These are phyloP conservation scores for Idaea straminata DNA, from an alignment of 2,888 invertebrate species.

Conservation along the genomic window DNA sequence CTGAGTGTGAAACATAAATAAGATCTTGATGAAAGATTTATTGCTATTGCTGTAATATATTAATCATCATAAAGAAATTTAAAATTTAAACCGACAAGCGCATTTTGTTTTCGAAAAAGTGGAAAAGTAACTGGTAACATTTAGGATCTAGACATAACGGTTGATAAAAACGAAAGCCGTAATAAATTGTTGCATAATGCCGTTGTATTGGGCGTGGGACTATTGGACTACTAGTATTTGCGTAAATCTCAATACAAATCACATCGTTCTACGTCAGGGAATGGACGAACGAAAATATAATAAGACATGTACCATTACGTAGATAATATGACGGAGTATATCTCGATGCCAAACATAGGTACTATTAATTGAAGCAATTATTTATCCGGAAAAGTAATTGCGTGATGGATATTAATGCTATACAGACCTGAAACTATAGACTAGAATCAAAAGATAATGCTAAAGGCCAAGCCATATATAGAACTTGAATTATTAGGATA, in stretches of 20 bases:
- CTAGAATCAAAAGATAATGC: slow-evolving; percentile 3
- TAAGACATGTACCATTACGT: slow-evolving; percentile 7
- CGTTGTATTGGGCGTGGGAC: slow-evolving; percentile 10
- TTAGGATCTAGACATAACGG: not conserved
- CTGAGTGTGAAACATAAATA: not conserved
- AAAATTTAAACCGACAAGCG: not conserved
- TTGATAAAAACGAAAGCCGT: slow-evolving; percentile 16
- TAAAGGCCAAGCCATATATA: slow-evolving; percentile 4
- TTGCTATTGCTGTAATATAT: not conserved
- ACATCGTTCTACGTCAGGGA: slow-evolving; percentile 14
- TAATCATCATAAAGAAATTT: not conserved
- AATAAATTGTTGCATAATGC: slow-evolving; percentile 18
- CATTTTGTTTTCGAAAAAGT: not conserved
- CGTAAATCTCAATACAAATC: slow-evolving; percentile 13
- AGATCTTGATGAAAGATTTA: not conserved
- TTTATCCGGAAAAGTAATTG: slow-evolving; percentile 19
- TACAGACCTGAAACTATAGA: not conserved
- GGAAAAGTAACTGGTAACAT: not conserved
- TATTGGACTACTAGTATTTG: slow-evolving; percentile 14
- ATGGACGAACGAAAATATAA: slow-evolving; percentile 6
- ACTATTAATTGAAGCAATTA: slow-evolving; percentile 22
- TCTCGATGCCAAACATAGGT: slow-evolving; percentile 22
- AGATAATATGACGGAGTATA: slow-evolving; percentile 13
- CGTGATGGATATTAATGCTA: slow-evolving; percentile 1
- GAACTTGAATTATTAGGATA: not conserved